Evolutionary conservation across 1,140 invertebrate genomes (phyloP).

Genomic region (Homarus americanus): DNA sequence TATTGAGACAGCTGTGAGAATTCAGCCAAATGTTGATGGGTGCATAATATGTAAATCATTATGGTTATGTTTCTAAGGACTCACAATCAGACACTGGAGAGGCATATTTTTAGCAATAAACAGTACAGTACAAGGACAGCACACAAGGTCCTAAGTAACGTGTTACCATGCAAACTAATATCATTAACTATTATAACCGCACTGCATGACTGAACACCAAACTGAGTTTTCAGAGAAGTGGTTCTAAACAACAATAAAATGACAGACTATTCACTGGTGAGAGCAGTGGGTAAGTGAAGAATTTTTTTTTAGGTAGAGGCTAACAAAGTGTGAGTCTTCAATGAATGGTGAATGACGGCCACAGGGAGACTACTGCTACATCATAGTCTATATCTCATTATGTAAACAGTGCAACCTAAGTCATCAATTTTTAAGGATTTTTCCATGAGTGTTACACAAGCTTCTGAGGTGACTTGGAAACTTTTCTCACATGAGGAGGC

Average conservation of each 20-base stretch:
- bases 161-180: background rate
- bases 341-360: no score
- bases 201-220: background rate
- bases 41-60: no score
- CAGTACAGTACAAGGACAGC: background rate
- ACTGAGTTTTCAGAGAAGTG: no score
- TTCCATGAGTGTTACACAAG: background rate
- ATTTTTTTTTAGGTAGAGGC: no score
- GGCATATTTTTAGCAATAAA: background rate
- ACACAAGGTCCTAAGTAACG: background rate
- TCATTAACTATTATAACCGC: background rate
- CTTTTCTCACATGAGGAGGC: background rate
- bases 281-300: no score
- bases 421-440: background rate
- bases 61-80: no score
- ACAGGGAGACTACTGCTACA: background rate
- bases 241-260: no score
- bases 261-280: no score
- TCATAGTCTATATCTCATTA: background rate
- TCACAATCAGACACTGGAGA: no score
- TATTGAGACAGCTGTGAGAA: no score
- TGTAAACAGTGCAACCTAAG: background rate
- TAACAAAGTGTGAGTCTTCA: no score
- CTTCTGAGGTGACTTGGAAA: background rate
- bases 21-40: no score